A percentile compares a stretch with the other conserved stretches of the same genome.
Conservation (phyloP, 1,140 invertebrate genomes). For the Plodia interpunctella region DNA sequence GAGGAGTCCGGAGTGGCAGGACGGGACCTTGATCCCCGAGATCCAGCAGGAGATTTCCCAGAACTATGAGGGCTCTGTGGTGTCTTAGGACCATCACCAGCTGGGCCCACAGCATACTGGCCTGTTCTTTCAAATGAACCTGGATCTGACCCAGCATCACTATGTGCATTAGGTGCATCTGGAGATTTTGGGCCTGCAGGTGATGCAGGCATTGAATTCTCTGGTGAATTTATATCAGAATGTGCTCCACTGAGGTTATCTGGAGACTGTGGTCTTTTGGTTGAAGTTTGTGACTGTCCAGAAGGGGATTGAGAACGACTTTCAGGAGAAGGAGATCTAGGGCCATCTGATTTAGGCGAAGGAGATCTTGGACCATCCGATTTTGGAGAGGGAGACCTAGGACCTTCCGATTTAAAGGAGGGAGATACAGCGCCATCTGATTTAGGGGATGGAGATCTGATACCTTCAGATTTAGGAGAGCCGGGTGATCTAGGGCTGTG, state of each 20-base stretch:
- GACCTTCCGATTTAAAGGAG: constrained; percentile 37
- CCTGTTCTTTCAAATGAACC: constrained; percentile 46
- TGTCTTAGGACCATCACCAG: constrained; percentile 46
- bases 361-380: constrained; percentile 42
- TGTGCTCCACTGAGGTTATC: constrained; percentile 60
- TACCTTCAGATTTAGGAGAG: constrained; percentile 36
- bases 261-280: constrained; percentile 42
- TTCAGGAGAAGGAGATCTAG: constrained; percentile 45
- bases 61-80: constrained; percentile 51
- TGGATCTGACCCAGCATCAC: constrained; percentile 53
- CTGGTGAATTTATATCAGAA: constrained; percentile 69
- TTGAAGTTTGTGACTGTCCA: constrained; percentile 29
- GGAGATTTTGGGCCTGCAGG: constrained; percentile 55
- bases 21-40: constrained; percentile 43
- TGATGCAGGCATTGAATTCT: constrained; percentile 57
- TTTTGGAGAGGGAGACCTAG: constrained; percentile 41
- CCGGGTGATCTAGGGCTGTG: constrained; percentile 29
- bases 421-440: constrained; percentile 13
- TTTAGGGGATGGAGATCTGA: constrained; percentile 34
- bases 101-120: constrained; percentile 35
- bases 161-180: constrained; percentile 53
- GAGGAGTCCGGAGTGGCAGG: constrained; percentile 54
- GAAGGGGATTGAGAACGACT: constrained; percentile 41
- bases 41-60: constrained; percentile 41
- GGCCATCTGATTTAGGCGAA: constrained; percentile 8